These are phyloP conservation scores for Hetaerina titia DNA, from an alignment of 2,888 invertebrate genomes.

Conservation along the genomic window DNA sequence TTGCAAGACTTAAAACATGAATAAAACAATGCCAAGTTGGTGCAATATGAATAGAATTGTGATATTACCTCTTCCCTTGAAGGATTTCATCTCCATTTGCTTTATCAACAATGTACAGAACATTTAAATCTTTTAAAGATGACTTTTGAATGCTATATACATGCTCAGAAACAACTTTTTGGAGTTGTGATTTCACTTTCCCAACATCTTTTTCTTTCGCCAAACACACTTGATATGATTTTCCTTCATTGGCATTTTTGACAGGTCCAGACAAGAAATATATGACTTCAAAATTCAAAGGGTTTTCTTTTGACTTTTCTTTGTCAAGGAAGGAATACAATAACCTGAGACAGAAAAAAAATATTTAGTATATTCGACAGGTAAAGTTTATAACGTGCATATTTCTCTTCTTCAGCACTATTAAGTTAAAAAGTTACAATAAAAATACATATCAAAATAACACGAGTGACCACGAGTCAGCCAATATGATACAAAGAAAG, in stretches of 20 bases:
- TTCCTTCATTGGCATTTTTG: neutral
- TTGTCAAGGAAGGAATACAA: conserved; percentile 3
- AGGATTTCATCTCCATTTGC: conserved; percentile 7
- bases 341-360: neutral
- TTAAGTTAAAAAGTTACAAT: no score
- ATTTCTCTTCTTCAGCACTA: no score
- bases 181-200: neutral
- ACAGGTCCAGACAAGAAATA: conserved; percentile 43
- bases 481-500: no score
- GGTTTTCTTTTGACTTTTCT: conserved; percentile 5
- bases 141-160: conserved; percentile 34
- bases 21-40: no score
- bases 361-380: neutral
- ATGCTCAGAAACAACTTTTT: conserved; percentile 32
- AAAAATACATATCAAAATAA: no score
- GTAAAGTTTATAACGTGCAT: no score
- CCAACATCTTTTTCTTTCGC: conserved; percentile 25
- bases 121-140: conserved; percentile 36
- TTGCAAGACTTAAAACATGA: no score
- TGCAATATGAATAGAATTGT: neutral
- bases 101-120: conserved; percentile 41
- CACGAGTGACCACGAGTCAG: no score
- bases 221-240: conserved; percentile 37
- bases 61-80: conserved; percentile 4
- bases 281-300: conserved; percentile 37